phyloP scores from a whole-genome alignment of 2,888 invertebrate species.

The Ochropleura plecta region DNA sequence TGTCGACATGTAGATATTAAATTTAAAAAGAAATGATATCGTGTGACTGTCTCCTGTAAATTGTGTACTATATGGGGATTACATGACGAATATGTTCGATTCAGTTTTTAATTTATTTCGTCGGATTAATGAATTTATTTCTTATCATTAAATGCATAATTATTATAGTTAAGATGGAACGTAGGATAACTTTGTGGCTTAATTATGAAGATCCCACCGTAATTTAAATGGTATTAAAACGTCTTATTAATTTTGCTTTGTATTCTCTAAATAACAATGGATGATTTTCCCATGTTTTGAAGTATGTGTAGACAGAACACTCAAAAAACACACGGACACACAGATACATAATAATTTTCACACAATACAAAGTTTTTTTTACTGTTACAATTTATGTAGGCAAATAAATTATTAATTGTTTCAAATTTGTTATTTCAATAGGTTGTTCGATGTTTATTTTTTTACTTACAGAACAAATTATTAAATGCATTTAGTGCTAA shows the following conservation, averaged over 20 bases:
- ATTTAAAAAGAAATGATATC: slow-evolving; percentile 14
- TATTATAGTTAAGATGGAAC: not conserved
- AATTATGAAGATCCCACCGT: slow-evolving; percentile 8
- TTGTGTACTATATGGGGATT: slow-evolving; percentile 47
- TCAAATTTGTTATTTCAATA: not conserved
- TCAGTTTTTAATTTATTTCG: not conserved
- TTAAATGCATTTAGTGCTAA: not conserved
- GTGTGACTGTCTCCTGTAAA: slow-evolving; percentile 15
- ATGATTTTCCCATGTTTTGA: slow-evolving; percentile 22
- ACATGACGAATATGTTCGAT: slow-evolving; percentile 28
- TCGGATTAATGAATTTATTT: slow-evolving; percentile 5
- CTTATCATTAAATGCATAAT: not conserved
- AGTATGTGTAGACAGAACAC: slow-evolving; percentile 9
- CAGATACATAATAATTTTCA: slow-evolving; percentile 1
- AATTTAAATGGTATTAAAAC: not conserved
- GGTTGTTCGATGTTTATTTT: not conserved
- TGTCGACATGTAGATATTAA: slow-evolving; percentile 41
- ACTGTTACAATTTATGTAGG: slow-evolving; percentile 7
- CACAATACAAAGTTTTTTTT: not conserved
- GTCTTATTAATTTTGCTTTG: not conserved
- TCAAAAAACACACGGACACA: slow-evolving; percentile 23
- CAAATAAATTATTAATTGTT: too few relatives aligned
- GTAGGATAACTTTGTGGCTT: slow-evolving; percentile 2
- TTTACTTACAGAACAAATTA: too few relatives aligned
- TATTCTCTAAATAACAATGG: slow-evolving; percentile 14